These are phyloP conservation scores for Arrhopalites spinosus DNA, from an alignment of 2,888 invertebrate species.

Conservation along the genomic window DNA sequence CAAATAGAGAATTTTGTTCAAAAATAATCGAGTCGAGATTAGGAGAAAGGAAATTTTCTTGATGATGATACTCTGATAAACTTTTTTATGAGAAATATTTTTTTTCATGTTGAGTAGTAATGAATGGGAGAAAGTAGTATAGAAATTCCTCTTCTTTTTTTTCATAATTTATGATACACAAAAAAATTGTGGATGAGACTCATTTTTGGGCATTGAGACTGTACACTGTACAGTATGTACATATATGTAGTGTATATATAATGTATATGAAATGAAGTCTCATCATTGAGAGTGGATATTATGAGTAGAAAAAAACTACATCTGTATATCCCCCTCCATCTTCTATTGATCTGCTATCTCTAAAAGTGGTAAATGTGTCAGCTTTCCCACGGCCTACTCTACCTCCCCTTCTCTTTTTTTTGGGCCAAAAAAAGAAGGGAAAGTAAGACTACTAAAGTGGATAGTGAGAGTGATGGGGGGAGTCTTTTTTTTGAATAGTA, in stretches of 20 bases:
- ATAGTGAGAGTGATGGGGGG: neutral
- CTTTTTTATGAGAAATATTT: too few species aligned
- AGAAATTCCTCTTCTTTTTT: too few species aligned
- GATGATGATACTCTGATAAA: constrained; percentile 42
- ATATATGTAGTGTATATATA: too few species aligned
- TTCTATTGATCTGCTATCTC: too few species aligned
- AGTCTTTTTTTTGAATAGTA: constrained; percentile 4
- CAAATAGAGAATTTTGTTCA: neutral
- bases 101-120: too few species aligned
- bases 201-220: too few species aligned
- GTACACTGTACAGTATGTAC: neutral
- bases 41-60: constrained; percentile 40
- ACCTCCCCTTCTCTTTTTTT: too few species aligned
- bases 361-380: constrained; percentile 4
- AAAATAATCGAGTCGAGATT: neutral
- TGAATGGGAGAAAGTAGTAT: constrained; percentile 25
- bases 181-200: constrained; percentile 40
- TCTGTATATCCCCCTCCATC: neutral
- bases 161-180: too few species aligned
- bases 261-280: neutral
- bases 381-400: constrained; percentile 10
- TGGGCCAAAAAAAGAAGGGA: neutral
- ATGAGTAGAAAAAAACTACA: neutral
- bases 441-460: neutral
- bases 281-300: neutral